Base-by-base conservation (phyloP, 2,797 vertebrate species). In the Lepilemur ruficaudatus region DNA sequence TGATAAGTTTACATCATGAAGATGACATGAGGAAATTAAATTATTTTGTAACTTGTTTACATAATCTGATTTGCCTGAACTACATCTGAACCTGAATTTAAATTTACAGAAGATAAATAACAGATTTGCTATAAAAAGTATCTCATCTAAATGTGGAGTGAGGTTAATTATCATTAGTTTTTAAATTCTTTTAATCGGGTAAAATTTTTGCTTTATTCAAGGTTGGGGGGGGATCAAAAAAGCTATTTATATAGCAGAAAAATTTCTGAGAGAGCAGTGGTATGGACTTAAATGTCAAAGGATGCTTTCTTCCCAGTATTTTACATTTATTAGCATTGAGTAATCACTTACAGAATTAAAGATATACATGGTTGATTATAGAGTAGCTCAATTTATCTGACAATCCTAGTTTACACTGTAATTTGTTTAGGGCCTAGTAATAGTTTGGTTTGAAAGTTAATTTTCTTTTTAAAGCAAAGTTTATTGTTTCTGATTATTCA, bases 21-120 rank as follows among this genome's bases (percentile, higher is more conserved):
- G 32, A 97, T 72, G 97, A 85, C 72, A 97, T 89, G 80, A 98
- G 96, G 97, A 98, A 98, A 98, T 98, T 52, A 95, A 97, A 94
- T 97, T 97, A 98, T 98, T 98, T 97, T 95, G 61, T 97, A 97
- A 97, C 97, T 98, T 93, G 97, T 98, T 98, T 98, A 85, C 96
- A n/a, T 97, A 98, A 98, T 96, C 96, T 78, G 87, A 97, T 98
- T 98, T 97, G 43, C 94, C 81, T 98, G 97, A 96, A 97, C 95
- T 98, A 93, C 43, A 97, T 96, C 61, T 98, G 97, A 98, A 98
- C 95, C 48, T 94, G 95, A 96, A 97, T 93, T 81, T 93, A 96
- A 97, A 98, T 35, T 88, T 97, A 87, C 89, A 17, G 5, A 94
- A 95, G 96, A 97, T 91, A 82, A 94, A 73, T 41, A 76, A 12